A percentile compares a stretch with the other conserved stretches of the same genome.
phyloP scores from a whole-genome alignment of 2,113 vertebrate species.

The Colius striatus region DNA sequence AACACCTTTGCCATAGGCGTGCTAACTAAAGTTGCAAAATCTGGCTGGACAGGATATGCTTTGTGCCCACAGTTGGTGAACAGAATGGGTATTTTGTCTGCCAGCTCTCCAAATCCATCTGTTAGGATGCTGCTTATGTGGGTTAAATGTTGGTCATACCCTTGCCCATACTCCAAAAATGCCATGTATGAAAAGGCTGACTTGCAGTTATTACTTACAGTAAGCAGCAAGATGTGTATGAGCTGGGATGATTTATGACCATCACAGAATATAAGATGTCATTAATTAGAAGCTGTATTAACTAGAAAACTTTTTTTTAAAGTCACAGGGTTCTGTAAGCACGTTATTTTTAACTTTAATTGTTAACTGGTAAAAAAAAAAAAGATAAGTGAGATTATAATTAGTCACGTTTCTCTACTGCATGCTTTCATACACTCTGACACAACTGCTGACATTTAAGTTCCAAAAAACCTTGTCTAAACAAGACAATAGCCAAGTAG shows the following conservation, averaged over 20 bases:
- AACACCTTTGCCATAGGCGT: conserved; percentile 4
- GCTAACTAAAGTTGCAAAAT: background rate
- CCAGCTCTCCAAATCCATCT: conserved; percentile 25
- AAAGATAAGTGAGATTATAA: background rate
- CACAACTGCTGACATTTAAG: conserved; percentile 51
- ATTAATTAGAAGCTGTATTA: conserved; percentile 36
- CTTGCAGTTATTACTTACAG: background rate
- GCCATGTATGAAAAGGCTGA: rapidly evolving
- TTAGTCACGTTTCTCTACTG: conserved; percentile 11
- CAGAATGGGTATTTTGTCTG: background rate
- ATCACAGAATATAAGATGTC: background rate
- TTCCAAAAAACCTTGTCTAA: conserved; percentile 45
- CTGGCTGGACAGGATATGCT: conserved; percentile 8
- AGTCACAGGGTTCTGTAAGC: background rate
- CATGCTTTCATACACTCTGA: background rate
- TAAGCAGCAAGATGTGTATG: background rate
- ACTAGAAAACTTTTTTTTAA: conserved; percentile 20
- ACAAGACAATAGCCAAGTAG: conserved; percentile 17
- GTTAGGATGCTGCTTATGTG: conserved; percentile 9
- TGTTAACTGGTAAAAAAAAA: conserved; percentile 11
- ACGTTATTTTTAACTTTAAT: conserved; percentile 29
- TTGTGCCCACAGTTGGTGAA: background rate
- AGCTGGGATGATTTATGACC: background rate
- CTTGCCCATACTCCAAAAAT: background rate
- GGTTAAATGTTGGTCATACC: conserved; percentile 1